phyloP scores from a whole-genome alignment of 1,140 invertebrate species.

The Anastrepha obliqua region DNA sequence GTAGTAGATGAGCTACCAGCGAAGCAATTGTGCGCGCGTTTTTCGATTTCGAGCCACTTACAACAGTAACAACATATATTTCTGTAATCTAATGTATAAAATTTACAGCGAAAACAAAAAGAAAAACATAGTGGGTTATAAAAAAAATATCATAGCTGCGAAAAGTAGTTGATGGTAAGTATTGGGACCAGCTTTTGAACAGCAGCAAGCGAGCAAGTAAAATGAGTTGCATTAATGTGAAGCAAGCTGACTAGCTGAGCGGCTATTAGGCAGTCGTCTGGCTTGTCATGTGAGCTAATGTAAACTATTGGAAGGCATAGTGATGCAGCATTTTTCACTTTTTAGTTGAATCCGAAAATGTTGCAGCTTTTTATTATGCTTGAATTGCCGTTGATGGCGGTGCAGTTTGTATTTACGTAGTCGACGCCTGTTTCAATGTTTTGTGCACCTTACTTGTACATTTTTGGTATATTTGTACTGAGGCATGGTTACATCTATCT shows the following conservation, averaged over 20 bases:
- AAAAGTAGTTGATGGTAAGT: neutral
- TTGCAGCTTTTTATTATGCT: neutral
- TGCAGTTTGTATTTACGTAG: neutral
- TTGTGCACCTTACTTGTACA: neutral
- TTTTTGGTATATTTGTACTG: neutral
- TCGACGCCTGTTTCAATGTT: neutral
- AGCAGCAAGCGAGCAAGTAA: neutral
- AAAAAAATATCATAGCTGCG: neutral
- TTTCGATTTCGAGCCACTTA: constrained; percentile 32
- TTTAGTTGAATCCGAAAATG: neutral
- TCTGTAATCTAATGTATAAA: neutral
- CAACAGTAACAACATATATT: neutral
- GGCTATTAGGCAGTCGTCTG: neutral
- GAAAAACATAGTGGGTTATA: neutral
- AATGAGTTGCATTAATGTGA: neutral
- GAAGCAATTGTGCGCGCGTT: constrained; percentile 27
- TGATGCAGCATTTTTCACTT: neutral
- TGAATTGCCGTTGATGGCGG: neutral
- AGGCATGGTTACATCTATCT: neutral
- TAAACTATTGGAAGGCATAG: neutral
- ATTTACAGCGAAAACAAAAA: neutral
- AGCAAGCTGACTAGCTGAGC: constrained; percentile 1
- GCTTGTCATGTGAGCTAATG: neutral
- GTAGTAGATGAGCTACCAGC: neutral
- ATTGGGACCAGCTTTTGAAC: neutral